Evolutionary conservation across 2,797 vertebrate genomes (phyloP), one percentile per base, ranked within the genome.

Genomic region (Tragopan temminckii): DNA sequence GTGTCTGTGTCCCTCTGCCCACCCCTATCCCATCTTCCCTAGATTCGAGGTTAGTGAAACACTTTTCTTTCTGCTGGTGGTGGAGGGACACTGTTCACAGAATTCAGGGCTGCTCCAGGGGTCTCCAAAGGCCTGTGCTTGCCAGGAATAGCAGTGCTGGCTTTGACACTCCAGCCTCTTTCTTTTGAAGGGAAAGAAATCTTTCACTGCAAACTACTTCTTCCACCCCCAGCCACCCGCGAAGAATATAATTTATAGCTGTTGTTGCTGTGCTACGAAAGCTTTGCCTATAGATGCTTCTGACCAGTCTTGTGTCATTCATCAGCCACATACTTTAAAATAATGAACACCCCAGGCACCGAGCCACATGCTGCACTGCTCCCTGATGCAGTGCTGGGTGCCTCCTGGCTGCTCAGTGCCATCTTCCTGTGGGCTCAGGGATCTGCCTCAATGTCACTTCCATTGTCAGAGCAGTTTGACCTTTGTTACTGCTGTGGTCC

Each of bases 31-130:
- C 68, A 45, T 74, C 75, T 86, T 64, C 76, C 78, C 38, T 80
- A 67, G 62, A 20, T 14, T 35, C 0, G 5, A 89, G 92, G 92
- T 92, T 31, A 82, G 87, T 94, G 90, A 82, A 77, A 77, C 0
- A 0, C 33, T 80, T n/a, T 52, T 78, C 58, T 27, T 70, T 71
- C 76, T 68, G 35, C 52, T 2, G 11, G 40, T 48, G 52, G 27
- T 48, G 61, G 75, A 85, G 89, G 76, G 90, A 86, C n/a, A 62
- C 58, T 85, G 79, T 62, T 80, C 35, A 19, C 55, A 48, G 61
- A 35, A 19, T 1, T 19, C 2, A 17, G 24, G 35, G 38, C 45
- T 91, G 55, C 55, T 45, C 45, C 14, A 42, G 27, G 45, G 31
- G 3, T 55, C 63, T 36, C 43, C 31, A 35, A 35, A 50, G 35